Percentiles rank a stretch among this genome's conserved stretches.
Evolutionary conservation across 35 echinoderm and acorn worm genomes (phyloP).

Genomic region (Lytechinus variegatus): DNA sequence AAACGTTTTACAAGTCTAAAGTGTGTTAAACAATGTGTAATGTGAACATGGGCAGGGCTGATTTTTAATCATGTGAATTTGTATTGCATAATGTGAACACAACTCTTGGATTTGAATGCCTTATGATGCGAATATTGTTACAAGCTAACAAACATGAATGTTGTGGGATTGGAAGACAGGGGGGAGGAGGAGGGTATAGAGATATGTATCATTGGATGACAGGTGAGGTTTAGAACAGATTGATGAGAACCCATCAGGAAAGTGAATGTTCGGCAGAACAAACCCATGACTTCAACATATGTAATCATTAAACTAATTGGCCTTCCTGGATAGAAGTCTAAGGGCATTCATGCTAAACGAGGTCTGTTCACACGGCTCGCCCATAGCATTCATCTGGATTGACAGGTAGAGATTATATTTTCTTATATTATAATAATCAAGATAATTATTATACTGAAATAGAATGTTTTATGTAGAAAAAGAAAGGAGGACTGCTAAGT

Average conservation of each 20-base stretch:
- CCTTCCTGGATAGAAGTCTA: conserved; percentile 26
- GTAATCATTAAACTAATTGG: conserved; percentile 38
- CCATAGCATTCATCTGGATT: neutral
- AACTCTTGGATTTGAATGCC: neutral
- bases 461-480: neutral
- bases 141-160: conserved; percentile 3
- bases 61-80: too few relatives aligned
- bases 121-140: neutral
- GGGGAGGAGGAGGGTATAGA: neutral
- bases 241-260: neutral
- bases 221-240: conserved; percentile 19
- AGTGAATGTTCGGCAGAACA: conserved; percentile 32
- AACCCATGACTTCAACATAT: conserved; percentile 42
- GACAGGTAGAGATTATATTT: neutral
- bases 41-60: too few relatives aligned
- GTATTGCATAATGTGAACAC: neutral
- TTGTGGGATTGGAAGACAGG: neutral
- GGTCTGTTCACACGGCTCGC: neutral
- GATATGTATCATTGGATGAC: conserved; percentile 23
- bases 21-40: too few relatives aligned
- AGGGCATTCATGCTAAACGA: neutral
- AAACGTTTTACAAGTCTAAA: too few relatives aligned
- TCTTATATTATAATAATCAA: neutral
- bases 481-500: neutral
- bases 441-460: neutral